Evolutionary conservation across 2,113 vertebrate genomes (phyloP), one percentile per base, ranked within the genome.

Genomic region (Oxyruncus cristatus): DNA sequence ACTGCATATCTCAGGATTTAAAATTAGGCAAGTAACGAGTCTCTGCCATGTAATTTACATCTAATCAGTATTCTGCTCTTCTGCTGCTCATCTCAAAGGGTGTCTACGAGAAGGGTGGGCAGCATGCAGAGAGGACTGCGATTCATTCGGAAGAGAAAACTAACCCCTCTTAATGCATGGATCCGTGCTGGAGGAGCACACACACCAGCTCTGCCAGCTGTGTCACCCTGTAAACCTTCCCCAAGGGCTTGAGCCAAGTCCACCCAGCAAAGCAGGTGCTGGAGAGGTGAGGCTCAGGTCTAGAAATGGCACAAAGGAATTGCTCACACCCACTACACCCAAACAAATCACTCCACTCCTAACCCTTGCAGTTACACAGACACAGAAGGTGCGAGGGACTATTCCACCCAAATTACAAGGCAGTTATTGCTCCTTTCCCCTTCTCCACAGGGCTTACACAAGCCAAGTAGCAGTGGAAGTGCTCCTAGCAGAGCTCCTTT

Each of bases 21-120:
- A 96, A 97, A 93, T 97, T 94, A 97, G 85, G 91, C 87, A 86
- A 91, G 88, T 96, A 95, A 96, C 62, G 94, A 98, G 94, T 85
- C 62, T 96, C 82, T 97, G 95, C 89, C 73, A 88, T 89, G 61
- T 95, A 91, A 96, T 95, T 96, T 97, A 94, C 95, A 95, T 96
- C 93, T 92, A 97, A 95, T 95, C 94, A 96, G 92, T 95, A 93
- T 93, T 88, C 94, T 96, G 86, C 78, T 92, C 78, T 92, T 96
- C 85, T 89, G 95, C 92, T 89, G 91, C 88, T 97, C 78, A 85
- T 89, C 86, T 96, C 68, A 71, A 90, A 79, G 93, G 89, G 89
- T 89, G 94, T 91, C 89, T 97, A 94, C 52, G 70, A 92, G 81
- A 97, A 89, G 86, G 96, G 96, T 96, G 93, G 89, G 66, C 59